phyloP scores from a whole-genome alignment of 2,888 invertebrate genomes.

The Zaprionus obscuricornis region DNA sequence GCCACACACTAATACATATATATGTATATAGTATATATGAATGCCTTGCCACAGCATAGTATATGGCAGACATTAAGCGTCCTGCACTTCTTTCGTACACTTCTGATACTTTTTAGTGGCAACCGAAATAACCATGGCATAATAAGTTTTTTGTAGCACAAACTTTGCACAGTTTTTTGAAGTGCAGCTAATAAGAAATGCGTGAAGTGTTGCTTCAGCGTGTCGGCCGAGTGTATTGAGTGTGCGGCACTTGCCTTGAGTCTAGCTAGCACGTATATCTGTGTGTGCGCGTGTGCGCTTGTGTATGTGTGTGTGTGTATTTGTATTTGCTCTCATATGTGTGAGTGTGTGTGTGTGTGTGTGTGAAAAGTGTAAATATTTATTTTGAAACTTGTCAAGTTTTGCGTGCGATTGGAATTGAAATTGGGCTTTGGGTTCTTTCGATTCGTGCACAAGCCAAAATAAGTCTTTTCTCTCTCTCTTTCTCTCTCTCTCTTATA shows the following conservation, averaged over 20 bases:
- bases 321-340: background rate
- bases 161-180: conserved; percentile 49
- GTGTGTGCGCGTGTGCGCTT: conserved; percentile 4
- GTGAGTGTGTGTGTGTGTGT: conserved; percentile 7
- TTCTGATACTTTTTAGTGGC: conserved; percentile 20
- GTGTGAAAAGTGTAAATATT: conserved; percentile 63
- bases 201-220: conserved; percentile 63
- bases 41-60: too few relatives aligned
- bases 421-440: conserved; percentile 54
- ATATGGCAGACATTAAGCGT: background rate
- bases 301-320: conserved; percentile 5
- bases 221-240: conserved; percentile 38
- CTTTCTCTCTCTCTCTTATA: too few relatives aligned
- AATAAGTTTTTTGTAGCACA: conserved; percentile 58
- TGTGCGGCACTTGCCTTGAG: too few relatives aligned
- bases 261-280: too few relatives aligned
- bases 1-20: conserved; percentile 19
- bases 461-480: too few relatives aligned
- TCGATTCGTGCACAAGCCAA: too few relatives aligned
- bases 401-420: conserved; percentile 57
- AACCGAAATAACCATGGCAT: conserved; percentile 32
- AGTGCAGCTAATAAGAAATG: conserved; percentile 72
- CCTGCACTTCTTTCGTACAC: too few relatives aligned
- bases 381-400: conserved; percentile 65
- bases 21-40: background rate